Percentiles rank a stretch among this genome's conserved stretches.
phyloP scores from a whole-genome alignment of 2,888 invertebrate species.

The Carabus problematicus region DNA sequence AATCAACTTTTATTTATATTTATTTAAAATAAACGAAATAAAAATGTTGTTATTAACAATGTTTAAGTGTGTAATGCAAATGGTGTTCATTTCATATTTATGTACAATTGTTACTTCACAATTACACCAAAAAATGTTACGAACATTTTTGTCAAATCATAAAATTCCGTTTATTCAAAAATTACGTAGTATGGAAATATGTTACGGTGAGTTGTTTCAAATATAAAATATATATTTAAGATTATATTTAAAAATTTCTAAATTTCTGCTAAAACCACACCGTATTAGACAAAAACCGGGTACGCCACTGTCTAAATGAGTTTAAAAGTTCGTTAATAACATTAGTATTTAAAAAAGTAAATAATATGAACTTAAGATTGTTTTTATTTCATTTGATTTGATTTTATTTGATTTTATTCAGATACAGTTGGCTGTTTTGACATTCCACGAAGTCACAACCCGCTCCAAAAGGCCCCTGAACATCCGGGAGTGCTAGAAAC shows the following conservation, averaged over 20 bases:
- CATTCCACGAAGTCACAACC: slow-evolving; percentile 60
- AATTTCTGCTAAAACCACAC: no score
- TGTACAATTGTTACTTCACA: slow-evolving; percentile 4
- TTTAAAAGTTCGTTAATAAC: no score
- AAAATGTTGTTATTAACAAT: neutral
- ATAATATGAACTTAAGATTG: no score
- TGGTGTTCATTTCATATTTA: neutral
- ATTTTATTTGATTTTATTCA: slow-evolving; percentile 50
- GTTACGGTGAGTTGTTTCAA: slow-evolving; percentile 24
- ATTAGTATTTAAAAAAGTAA: no score
- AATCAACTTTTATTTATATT: neutral
- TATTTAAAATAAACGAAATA: neutral
- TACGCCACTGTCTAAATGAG: no score
- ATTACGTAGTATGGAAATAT: slow-evolving; percentile 17
- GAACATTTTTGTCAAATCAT: neutral
- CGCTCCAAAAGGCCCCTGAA: slow-evolving; percentile 64
- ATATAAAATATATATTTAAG: neutral
- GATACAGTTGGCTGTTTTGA: slow-evolving; percentile 66
- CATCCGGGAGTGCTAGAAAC: slow-evolving; percentile 63
- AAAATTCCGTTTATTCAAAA: slow-evolving; percentile 28
- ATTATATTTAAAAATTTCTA: no score
- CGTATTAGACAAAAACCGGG: no score
- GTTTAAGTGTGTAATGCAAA: neutral
- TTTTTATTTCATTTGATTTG: no score
- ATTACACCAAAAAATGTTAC: slow-evolving; percentile 14